phyloP scores from a whole-genome alignment of 2,888 invertebrate species.

The Escarpia spicata region DNA sequence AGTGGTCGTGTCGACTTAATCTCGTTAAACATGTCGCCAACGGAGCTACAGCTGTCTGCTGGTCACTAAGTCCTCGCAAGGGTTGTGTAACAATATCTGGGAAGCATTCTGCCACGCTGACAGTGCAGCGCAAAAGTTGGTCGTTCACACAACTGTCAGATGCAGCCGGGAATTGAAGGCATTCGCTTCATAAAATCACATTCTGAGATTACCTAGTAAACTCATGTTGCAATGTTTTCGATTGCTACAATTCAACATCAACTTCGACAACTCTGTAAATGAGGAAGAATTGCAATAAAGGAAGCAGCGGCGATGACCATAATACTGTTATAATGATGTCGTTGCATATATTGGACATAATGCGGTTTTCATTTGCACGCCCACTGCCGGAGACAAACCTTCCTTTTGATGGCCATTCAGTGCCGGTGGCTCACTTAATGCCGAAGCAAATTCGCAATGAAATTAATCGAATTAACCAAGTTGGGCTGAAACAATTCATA shows the following conservation, averaged over 20 bases:
- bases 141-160: no score
- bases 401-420: background rate
- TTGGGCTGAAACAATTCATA: constrained; percentile 5
- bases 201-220: no score
- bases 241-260: no score
- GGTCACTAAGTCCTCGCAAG: background rate
- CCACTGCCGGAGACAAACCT: background rate
- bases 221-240: no score
- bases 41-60: background rate
- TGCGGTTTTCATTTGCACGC: background rate
- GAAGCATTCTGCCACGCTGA: background rate
- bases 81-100: background rate
- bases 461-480: constrained; percentile 13
- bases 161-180: no score
- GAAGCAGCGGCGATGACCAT: no score
- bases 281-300: no score
- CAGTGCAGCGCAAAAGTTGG: background rate
- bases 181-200: no score
- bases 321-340: no score
- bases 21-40: background rate
- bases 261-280: no score
- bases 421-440: background rate
- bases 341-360: background rate
- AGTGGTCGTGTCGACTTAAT: background rate
- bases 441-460: background rate